These are phyloP conservation scores for Proteles cristata DNA, from an alignment of 2,113 vertebrate genomes.

Conservation along the genomic window DNA sequence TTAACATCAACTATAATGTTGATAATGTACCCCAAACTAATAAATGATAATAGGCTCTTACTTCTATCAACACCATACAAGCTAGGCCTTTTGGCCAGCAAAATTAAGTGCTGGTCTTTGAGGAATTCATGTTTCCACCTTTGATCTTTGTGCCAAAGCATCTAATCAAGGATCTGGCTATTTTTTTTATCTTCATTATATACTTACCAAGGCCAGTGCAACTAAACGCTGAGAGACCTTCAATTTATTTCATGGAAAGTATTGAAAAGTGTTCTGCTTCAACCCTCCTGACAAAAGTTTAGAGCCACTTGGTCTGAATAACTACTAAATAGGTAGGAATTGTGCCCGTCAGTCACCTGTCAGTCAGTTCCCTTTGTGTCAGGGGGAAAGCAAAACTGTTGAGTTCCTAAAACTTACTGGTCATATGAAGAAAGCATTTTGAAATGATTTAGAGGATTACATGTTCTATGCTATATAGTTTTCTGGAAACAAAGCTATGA, in stretches of 20 bases:
- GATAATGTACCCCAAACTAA: neutral
- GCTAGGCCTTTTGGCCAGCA: neutral
- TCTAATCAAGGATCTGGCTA: neutral
- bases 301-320: neutral
- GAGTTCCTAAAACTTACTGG: neutral
- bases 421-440: constrained; percentile 20
- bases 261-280: neutral
- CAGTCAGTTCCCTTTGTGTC: constrained; percentile 14
- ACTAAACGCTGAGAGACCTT: neutral
- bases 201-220: neutral
- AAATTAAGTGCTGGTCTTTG: constrained; percentile 8
- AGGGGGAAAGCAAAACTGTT: neutral
- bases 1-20: neutral
- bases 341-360: neutral
- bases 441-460: constrained; percentile 17
- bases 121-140: neutral
- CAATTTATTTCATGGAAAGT: constrained; percentile 5
- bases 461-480: constrained; percentile 32
- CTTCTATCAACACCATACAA: neutral
- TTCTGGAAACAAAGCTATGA: constrained; percentile 47
- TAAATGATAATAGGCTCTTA: neutral
- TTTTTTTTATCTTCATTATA: constrained; percentile 19
- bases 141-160: neutral
- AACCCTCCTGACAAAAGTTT: neutral
- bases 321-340: neutral